Evolutionary conservation across 2,113 vertebrate species (phyloP).

Genomic region (Hippoglossus stenolepis): DNA sequence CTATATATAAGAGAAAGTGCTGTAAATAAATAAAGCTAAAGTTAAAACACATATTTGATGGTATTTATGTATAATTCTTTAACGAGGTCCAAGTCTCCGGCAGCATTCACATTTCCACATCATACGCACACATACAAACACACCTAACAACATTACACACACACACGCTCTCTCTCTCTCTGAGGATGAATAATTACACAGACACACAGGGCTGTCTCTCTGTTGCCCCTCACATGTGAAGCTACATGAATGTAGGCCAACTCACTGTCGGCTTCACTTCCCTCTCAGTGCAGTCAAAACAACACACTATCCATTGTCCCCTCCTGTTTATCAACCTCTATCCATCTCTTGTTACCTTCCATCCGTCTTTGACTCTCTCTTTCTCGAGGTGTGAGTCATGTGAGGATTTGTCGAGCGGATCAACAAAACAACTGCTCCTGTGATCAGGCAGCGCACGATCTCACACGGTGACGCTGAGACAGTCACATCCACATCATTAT

Average conservation of each 20-base stretch:
- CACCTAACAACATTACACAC: constrained; percentile 13
- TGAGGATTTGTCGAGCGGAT: constrained; percentile 35
- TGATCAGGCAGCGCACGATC: constrained; percentile 15
- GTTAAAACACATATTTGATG: background rate
- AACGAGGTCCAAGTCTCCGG: too few relatives aligned
- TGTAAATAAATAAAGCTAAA: too few relatives aligned
- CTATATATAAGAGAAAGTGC: too few relatives aligned
- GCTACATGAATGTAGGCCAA: constrained; percentile 60
- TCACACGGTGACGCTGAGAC: constrained; percentile 10
- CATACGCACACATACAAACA: constrained; percentile 5
- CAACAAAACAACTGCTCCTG: constrained; percentile 25
- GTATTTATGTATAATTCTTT: background rate
- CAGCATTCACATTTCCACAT: background rate
- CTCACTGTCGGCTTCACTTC: constrained; percentile 47
- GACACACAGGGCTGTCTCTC: constrained; percentile 33
- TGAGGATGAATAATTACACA: constrained; percentile 42
- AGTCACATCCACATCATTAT: constrained; percentile 72
- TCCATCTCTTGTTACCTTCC: constrained; percentile 49
- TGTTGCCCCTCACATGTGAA: constrained; percentile 31
- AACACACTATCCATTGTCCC: constrained; percentile 43
- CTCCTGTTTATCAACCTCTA: constrained; percentile 54
- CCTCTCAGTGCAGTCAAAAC: constrained; percentile 48
- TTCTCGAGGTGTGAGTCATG: constrained; percentile 68
- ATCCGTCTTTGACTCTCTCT: constrained; percentile 50
- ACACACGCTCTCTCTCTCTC: constrained; percentile 5